Percentiles rank a stretch among this genome's conserved stretches.
These are phyloP conservation scores for Eristalis arbustorum DNA, from an alignment of 2,888 invertebrate genomes.

Conservation along the genomic window DNA sequence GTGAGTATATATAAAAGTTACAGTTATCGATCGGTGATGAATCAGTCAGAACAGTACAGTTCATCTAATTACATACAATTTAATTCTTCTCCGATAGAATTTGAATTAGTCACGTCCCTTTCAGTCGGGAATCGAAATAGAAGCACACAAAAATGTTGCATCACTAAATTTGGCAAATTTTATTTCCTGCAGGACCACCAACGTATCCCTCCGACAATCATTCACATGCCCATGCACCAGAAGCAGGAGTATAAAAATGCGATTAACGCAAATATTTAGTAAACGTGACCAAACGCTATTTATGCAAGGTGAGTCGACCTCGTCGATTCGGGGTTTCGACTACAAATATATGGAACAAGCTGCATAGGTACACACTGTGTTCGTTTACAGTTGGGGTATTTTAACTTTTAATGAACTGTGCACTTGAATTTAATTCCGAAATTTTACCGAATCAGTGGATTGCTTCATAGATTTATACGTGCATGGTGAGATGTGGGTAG, in stretches of 20 bases:
- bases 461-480: too few species aligned
- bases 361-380: not conserved
- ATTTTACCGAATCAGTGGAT: too few species aligned
- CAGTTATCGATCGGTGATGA: not conserved
- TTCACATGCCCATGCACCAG: not conserved
- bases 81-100: not conserved
- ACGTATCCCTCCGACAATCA: not conserved
- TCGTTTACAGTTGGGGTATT: not conserved
- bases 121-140: not conserved
- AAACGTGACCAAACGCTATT: constrained; percentile 52
- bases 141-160: not conserved
- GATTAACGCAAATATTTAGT: constrained; percentile 56
- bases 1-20: too few species aligned
- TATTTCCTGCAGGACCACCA: not conserved
- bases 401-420: not conserved
- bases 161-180: not conserved
- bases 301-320: constrained; percentile 32
- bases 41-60: not conserved
- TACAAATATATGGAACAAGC: not conserved
- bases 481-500: too few species aligned
- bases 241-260: constrained; percentile 3
- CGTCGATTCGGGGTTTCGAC: constrained; percentile 19
- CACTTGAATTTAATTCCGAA: not conserved
- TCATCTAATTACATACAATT: not conserved
- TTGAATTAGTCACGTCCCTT: not conserved